A percentile compares a stretch with the other conserved stretches of the same genome.
These are phyloP conservation scores for Drosophila repletoides DNA, from an alignment of 1,140 invertebrate species.

Conservation along the genomic window DNA sequence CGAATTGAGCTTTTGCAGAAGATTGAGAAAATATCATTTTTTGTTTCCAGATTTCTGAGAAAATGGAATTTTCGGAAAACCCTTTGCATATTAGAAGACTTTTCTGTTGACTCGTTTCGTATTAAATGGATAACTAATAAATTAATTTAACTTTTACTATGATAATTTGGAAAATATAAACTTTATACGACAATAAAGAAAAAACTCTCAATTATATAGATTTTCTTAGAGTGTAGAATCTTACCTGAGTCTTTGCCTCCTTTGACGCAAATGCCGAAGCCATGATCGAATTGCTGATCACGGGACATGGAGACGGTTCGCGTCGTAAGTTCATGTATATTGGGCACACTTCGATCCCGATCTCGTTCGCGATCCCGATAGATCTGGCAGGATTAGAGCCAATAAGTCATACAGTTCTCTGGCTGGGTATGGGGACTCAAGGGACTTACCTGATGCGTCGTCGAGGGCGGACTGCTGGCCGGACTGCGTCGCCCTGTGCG, in stretches of 20 bases:
- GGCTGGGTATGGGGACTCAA: background rate
- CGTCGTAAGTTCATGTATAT: slow-evolving; percentile 89
- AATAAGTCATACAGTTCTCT: background rate
- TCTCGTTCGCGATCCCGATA: slow-evolving; percentile 77
- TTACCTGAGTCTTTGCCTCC: slow-evolving; percentile 93
- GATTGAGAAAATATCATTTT: no score
- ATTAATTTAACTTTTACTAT: no score
- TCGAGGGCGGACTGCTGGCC: slow-evolving; percentile 89
- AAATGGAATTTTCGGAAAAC: no score
- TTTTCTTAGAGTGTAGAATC: no score
- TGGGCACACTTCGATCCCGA: slow-evolving; percentile 84
- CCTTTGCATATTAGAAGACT: no score
- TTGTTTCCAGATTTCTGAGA: no score
- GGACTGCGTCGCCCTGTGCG: slow-evolving; percentile 85
- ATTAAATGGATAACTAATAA: no score
- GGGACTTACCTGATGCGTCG: slow-evolving; percentile 85
- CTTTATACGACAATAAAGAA: no score
- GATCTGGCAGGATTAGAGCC: slow-evolving; percentile 42
- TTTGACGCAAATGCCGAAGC: slow-evolving; percentile 94
- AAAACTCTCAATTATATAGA: no score
- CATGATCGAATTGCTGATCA: slow-evolving; percentile 89
- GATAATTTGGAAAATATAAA: no score
- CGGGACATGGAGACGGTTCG: slow-evolving; percentile 92
- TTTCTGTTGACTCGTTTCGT: no score
- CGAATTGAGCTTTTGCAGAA: no score